Evolutionary conservation across 2,113 vertebrate species (phyloP), one percentile per base, ranked within the genome.

Genomic region (Callipepla californica): DNA sequence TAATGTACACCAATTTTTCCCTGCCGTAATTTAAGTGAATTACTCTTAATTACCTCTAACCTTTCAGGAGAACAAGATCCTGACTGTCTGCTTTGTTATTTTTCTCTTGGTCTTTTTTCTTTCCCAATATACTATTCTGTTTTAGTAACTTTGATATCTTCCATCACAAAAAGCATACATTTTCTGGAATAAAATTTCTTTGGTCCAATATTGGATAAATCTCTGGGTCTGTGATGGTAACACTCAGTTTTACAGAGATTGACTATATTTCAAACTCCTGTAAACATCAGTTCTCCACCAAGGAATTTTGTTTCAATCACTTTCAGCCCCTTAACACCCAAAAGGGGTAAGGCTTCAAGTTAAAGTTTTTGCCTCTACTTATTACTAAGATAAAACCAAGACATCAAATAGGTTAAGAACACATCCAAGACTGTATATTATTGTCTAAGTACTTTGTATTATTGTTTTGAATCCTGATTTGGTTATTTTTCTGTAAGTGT

Each of bases 41-140:
- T 95, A 90, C 17, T 82, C 50, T 80, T 82, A 89, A 94, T 89
- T 92, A 34, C 42, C 94, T 32, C 22, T 76, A 70, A 48, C 57
- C 34, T 90, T 82, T 78, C 50, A 80, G 72, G 18, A 89, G 47
- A 91, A 93, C 72, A 87, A 89, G 58, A 91, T 59, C 34, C 17
- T 68, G 12, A 80, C 58, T 82, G 69, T 91, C 42, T 61, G 30
- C 76, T 75, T 47, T 44, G 20, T 61, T 65, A 75, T 32, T 80
- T 88, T 88, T 72, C 47, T 72, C 15, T 90, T 2, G 1, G 34
- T 47, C 7, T 26, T 75, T 86, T 72, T 86, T 42, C 21, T 14
- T 2, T 1, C 4, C 19, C 12, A 30, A 3, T 57, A 25, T 58
- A 32, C 28, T 42, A 61, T n/a, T 80, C 28, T 34, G 13, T 63